Percentiles rank a stretch among this genome's conserved stretches.
These are phyloP conservation scores for Diadegma fenestrale DNA, from an alignment of 2,888 invertebrate genomes.

Conservation along the genomic window DNA sequence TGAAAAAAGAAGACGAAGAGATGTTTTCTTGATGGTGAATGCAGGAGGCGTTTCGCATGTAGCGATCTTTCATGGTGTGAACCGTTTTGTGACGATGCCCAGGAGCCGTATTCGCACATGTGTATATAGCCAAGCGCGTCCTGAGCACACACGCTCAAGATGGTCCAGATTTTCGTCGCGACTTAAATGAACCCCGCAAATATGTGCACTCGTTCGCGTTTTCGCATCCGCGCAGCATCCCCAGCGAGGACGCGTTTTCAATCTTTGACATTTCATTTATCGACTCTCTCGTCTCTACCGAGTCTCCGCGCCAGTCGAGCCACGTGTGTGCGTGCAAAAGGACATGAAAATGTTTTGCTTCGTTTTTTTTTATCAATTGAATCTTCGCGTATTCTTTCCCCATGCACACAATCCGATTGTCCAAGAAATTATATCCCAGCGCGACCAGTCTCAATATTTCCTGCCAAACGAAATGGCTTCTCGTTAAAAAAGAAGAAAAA, in stretches of 20 bases:
- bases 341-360: slow-evolving; percentile 35
- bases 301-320: not conserved
- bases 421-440: not conserved
- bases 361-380: slow-evolving; percentile 35
- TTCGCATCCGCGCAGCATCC: slow-evolving; percentile 38
- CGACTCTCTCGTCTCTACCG: slow-evolving; percentile 41
- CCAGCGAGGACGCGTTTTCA: slow-evolving; percentile 56
- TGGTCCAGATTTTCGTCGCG: slow-evolving; percentile 66
- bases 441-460: not conserved
- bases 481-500: not conserved
- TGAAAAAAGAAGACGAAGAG: slow-evolving; percentile 17
- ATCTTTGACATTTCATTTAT: slow-evolving; percentile 67
- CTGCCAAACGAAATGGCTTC: not conserved
- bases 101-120: slow-evolving; percentile 35
- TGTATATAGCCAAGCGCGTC: not conserved
- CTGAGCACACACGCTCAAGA: slow-evolving; percentile 59
- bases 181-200: slow-evolving; percentile 61
- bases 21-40: slow-evolving; percentile 35
- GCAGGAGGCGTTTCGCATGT: not conserved
- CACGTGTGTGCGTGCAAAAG: not conserved
- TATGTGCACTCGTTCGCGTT: slow-evolving; percentile 47
- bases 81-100: slow-evolving; percentile 51
- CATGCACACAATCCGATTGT: not conserved
- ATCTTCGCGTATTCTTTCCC: slow-evolving; percentile 13
- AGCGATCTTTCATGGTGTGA: slow-evolving; percentile 16